These are phyloP conservation scores for Cyphomyrus plagiostoma DNA, from an alignment of 2,113 vertebrate species.

Conservation along the genomic window DNA sequence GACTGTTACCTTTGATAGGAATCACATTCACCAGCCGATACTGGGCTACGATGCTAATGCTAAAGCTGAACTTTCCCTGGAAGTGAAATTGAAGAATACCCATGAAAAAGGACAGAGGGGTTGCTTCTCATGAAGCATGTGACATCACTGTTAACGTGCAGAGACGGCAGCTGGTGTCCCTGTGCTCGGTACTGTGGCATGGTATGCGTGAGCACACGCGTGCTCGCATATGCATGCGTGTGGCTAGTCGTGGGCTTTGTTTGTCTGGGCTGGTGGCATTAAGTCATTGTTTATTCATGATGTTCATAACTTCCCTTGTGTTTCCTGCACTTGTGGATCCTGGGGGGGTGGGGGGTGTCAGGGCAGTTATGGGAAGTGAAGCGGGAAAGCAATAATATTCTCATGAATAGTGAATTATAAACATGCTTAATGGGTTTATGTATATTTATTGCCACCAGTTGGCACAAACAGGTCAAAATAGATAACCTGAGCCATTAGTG, in stretches of 20 bases:
- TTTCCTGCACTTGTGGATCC: constrained; percentile 48
- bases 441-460: constrained; percentile 22
- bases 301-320: constrained; percentile 42
- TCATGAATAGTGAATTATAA: constrained; percentile 55
- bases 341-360: constrained; percentile 40
- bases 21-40: background rate
- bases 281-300: constrained; percentile 53
- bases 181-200: background rate
- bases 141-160: background rate
- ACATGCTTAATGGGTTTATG: constrained; percentile 54
- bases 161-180: background rate
- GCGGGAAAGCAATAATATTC: constrained; percentile 56
- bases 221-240: constrained; percentile 16
- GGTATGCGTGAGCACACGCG: background rate
- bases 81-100: background rate
- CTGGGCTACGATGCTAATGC: background rate
- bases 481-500: constrained; percentile 7
- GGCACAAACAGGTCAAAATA: constrained; percentile 1
- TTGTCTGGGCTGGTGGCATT: constrained; percentile 6
- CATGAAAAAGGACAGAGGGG: background rate
- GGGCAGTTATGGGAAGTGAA: constrained; percentile 57
- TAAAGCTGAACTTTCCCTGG: background rate
- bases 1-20: background rate
- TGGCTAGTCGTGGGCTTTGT: background rate
- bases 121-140: background rate